Base-by-base conservation (phyloP, 2,113 vertebrate genomes). In the Trogon surrucura region DNA sequence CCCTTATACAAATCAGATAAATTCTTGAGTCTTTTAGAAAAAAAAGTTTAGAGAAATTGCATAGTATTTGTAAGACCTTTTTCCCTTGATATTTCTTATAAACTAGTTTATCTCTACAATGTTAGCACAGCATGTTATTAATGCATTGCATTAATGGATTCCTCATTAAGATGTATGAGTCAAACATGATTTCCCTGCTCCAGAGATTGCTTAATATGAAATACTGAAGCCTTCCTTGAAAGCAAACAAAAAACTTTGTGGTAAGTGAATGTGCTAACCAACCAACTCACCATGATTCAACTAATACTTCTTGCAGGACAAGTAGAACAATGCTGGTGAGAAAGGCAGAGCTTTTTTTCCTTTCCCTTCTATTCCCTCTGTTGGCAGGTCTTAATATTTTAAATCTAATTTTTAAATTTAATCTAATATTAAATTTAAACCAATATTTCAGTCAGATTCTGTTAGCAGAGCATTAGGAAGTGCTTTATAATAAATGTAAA, bases 271-370 rank as follows among this genome's bases (percentile, higher is more conserved):
- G 27, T 6, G 17, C 16, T 66, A 80, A 67, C 16, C 80, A 58
- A 23, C 12, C 0, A 0, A 41, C 26, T 69, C 26, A 34, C 13
- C 19, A 32, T 1, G 8, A 77, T 38, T 72, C n/a, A 79, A 22
- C 44, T 18, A 80, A 51, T 7, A 44, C 5, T 60, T 71, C 30
- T 54, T 20, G 16, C 11, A 41, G 18, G 18, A 66, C 10, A 64
- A 27, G 7, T 6, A 70, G 26, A 44, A 13, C 16, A 54, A 34
- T 19, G 25, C 6, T 72, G 38, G 26, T 26, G 73, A 70, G 25
- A 81, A 62, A 32, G 7, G 38, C 0, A 81, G 23, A 64, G 2
- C 1, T 45, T 58, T 56, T 69, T 41, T 67, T 26, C 22, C 17
- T 41, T 13, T 36, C 32, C 12, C 2, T 34, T 50, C 38, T 57